Evolutionary conservation across 2,113 vertebrate genomes (phyloP).

Genomic region (Leucopternis melanops): DNA sequence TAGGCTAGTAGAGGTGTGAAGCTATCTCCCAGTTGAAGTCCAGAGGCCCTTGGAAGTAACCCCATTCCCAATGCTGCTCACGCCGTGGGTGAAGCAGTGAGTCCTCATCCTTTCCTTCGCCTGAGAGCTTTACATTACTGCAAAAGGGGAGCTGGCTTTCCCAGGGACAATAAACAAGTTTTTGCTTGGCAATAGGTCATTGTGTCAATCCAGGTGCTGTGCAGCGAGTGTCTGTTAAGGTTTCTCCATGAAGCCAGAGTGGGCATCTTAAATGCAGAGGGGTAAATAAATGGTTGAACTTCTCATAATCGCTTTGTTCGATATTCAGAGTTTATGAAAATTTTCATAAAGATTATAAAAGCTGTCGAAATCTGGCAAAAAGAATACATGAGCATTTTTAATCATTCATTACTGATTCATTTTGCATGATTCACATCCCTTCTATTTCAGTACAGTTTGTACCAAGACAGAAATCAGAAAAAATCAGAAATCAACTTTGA

Average conservation of each 20-base stretch:
- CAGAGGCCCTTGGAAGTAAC: not conserved
- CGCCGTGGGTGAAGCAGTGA: accelerated
- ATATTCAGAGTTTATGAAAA: not conserved
- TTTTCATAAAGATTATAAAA: not conserved
- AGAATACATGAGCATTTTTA: not conserved
- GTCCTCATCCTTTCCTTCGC: not conserved
- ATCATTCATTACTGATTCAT: not conserved
- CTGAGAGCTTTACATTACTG: not conserved
- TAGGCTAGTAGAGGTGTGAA: not conserved
- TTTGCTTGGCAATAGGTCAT: not conserved
- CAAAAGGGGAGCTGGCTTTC: not conserved
- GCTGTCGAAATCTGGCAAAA: not conserved
- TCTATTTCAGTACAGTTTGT: not conserved
- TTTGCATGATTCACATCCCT: not conserved
- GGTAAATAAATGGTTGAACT: not conserved
- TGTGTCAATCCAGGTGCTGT: not conserved
- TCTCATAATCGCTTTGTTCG: not conserved
- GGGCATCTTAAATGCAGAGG: not conserved
- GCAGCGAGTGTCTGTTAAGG: not conserved
- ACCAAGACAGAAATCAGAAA: not conserved
- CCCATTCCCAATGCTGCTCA: not conserved
- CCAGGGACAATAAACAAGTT: not conserved
- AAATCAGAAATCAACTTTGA: not conserved
- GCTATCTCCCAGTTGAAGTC: not conserved
- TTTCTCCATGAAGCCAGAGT: not conserved